Percentiles rank a stretch among this genome's conserved stretches.
These are phyloP conservation scores for Lottia gigantea DNA, from an alignment of 2,888 invertebrate species.

Conservation along the genomic window DNA sequence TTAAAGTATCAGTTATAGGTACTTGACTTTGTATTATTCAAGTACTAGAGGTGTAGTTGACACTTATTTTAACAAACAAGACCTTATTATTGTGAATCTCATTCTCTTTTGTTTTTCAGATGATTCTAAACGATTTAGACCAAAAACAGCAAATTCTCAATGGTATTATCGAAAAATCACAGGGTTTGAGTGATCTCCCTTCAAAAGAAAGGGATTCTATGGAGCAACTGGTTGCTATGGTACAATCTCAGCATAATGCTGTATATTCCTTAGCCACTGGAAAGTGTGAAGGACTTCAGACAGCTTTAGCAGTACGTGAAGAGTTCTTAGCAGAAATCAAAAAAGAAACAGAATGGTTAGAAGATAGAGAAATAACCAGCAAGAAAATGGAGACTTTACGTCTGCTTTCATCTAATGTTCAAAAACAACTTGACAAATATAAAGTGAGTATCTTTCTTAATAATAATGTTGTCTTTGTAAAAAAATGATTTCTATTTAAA, in stretches of 20 bases:
- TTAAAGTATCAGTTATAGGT: too few relatives aligned
- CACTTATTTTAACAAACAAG: too few relatives aligned
- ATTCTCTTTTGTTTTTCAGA: slow-evolving; percentile 26
- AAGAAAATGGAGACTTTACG: slow-evolving; percentile 41
- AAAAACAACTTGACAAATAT: slow-evolving; percentile 82
- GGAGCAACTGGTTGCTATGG: slow-evolving; percentile 78
- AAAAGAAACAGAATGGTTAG: slow-evolving; percentile 84
- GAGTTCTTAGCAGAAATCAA: slow-evolving; percentile 84
- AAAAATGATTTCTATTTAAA: too few relatives aligned
- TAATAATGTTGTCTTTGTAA: too few relatives aligned
- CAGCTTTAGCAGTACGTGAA: slow-evolving; percentile 75
- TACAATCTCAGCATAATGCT: slow-evolving; percentile 81
- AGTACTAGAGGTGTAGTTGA: too few relatives aligned
- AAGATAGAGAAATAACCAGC: slow-evolving; percentile 70
- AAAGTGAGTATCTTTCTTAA: slow-evolving; percentile 68
- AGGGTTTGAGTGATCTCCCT: slow-evolving; percentile 73
- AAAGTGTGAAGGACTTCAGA: slow-evolving; percentile 75
- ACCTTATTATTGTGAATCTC: too few relatives aligned
- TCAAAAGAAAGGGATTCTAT: slow-evolving; percentile 84
- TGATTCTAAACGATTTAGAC: slow-evolving; percentile 79
- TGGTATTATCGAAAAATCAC: slow-evolving; percentile 68
- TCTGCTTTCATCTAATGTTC: slow-evolving; percentile 82
- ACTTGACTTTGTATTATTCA: too few relatives aligned
- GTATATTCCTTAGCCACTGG: slow-evolving; percentile 71
- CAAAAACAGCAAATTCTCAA: slow-evolving; percentile 85